Conservation (phyloP, 2,888 invertebrate genomes). For the Caenorhabditis sinica region DNA sequence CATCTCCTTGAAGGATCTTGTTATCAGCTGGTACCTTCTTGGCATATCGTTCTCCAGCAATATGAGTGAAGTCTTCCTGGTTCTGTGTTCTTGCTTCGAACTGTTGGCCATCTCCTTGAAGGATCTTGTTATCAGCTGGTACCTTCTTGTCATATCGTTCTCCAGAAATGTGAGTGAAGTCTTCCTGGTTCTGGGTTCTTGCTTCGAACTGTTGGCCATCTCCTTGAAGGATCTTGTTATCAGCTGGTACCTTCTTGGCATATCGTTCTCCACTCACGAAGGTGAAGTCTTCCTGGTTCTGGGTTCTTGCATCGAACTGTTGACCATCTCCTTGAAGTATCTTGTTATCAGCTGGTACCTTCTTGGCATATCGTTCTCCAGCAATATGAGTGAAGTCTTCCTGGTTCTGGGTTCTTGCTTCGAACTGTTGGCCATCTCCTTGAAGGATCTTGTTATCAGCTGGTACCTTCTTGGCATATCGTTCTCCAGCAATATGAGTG, state of each 20-base stretch:
- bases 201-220: slow-evolving; percentile 33
- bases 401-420: slow-evolving; percentile 5
- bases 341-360: slow-evolving; percentile 19
- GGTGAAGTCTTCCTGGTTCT: slow-evolving; percentile 21
- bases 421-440: no score
- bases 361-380: slow-evolving; percentile 25
- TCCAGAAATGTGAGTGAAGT: slow-evolving; percentile 49
- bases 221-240: slow-evolving; percentile 27
- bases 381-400: slow-evolving; percentile 13
- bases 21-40: slow-evolving; percentile 21
- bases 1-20: slow-evolving; percentile 12
- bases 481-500: no score
- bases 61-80: slow-evolving; percentile 6
- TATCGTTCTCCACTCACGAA: slow-evolving; percentile 17
- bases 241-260: slow-evolving; percentile 10
- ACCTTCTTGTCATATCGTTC: slow-evolving; percentile 43
- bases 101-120: slow-evolving; percentile 39
- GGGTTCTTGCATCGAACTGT: slow-evolving; percentile 5
- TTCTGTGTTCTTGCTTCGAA: slow-evolving; percentile 19
- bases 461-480: no score
- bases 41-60: slow-evolving; percentile 27
- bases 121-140: slow-evolving; percentile 53
- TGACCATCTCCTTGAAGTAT: slow-evolving; percentile 24
- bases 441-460: no score
- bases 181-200: slow-evolving; percentile 50